Percentiles rank a stretch among this genome's conserved stretches.
Evolutionary conservation across 2,888 invertebrate species (phyloP).

Genomic region (Pheosia tremula): DNA sequence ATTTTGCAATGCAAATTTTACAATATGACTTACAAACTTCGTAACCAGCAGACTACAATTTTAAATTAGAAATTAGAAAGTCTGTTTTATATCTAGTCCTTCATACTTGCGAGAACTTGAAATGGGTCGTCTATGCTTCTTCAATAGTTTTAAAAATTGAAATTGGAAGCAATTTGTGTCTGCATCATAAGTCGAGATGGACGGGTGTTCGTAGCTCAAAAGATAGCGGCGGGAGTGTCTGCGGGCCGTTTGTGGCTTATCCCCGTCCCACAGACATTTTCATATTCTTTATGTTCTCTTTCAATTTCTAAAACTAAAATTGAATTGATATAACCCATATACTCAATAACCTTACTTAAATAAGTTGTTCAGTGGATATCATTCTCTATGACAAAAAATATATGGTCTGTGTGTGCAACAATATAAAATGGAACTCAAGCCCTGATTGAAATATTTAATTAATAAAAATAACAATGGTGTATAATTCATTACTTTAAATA

Average conservation of each 20-base stretch:
- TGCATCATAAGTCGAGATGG: neutral
- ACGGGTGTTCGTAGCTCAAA: neutral
- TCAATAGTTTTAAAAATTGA: neutral
- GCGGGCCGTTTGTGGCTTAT: neutral
- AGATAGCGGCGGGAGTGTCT: neutral
- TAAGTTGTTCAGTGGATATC: no score
- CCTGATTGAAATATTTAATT: no score
- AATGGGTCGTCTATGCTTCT: neutral
- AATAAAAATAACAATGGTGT: no score
- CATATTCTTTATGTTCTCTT: conserved; percentile 2
- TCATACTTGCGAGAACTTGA: neutral
- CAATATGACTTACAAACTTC: neutral
- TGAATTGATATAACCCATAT: neutral
- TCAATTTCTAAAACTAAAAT: neutral
- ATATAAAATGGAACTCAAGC: no score
- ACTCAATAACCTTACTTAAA: no score
- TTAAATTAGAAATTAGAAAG: neutral
- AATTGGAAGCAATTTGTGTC: neutral
- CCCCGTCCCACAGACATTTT: neutral
- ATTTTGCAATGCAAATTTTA: conserved; percentile 1
- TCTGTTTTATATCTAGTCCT: neutral
- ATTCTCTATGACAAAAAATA: no score
- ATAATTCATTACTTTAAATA: no score
- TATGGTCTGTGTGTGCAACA: no score
- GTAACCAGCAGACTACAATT: neutral